Evolutionary conservation across 2,797 vertebrate species (phyloP), one percentile per base, ranked within the genome.

Genomic region (Moxostoma hubbsi): DNA sequence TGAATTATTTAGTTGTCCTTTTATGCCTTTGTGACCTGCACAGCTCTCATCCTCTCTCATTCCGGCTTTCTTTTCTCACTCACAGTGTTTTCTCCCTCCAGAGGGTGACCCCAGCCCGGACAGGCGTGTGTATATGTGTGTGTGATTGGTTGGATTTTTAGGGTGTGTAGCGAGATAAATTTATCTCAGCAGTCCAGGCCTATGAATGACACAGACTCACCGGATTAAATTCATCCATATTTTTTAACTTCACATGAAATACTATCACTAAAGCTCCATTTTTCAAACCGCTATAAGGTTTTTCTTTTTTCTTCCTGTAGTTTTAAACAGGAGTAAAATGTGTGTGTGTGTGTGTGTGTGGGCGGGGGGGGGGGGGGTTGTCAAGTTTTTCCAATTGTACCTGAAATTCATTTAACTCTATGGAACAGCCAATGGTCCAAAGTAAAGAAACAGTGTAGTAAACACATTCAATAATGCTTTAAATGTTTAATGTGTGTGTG

Each of bases 1-100:
- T 87, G 86, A 85, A 87, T 87, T 80, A 87, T 87, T 87, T 85
- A 87, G 73, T 54, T 78, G 76, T 82, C 61, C 79, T 75, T 63
- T 78, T 61, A 83, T 82, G 77, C 61, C 62, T 54, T 70, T 76
- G 74, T 79, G 67, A 65, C 73, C 68, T 73, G 80, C 67, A 62
- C 47, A 70, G 50, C 61, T 78, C 15, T 47, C 47, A 51, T 79
- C 36, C 16, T 55, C 57, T 46, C 61, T 72, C 13, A 16, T 69
- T n/a, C 9, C 15, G 51, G 4, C 36, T 51, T 72, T 77, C 63
- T 73, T 55, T 75, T 24, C 43, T 68, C 46, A 43, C 54, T 15
- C 9, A 12, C 2, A 18, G 9, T 54, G 12, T 66, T 75, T 67
- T 36, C 18, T 69, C 24, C n/a, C 10, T 78, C 58, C 49, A 54